Conservation (phyloP, 2,797 vertebrate genomes). For the Falco peregrinus region DNA sequence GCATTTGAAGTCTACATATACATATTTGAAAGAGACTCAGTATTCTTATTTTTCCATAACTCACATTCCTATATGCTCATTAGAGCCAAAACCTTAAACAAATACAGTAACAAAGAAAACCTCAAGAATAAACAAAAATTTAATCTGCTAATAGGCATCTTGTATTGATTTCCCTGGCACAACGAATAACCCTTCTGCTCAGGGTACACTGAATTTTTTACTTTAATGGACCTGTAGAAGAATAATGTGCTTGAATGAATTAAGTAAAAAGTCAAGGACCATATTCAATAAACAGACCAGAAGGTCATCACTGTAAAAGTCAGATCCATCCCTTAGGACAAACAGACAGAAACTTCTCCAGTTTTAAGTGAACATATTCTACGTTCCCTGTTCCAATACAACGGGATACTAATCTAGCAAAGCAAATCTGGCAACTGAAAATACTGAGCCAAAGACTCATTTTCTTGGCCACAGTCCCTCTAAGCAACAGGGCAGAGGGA, state of each 20-base stretch:
- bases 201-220: not conserved
- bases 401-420: not conserved
- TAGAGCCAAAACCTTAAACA: not conserved
- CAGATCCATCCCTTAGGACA: not conserved
- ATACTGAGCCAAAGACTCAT: not conserved
- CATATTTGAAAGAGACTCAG: not conserved
- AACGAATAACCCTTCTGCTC: not conserved
- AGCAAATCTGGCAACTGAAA: not conserved
- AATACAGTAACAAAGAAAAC: not conserved
- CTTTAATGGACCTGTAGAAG: not conserved
- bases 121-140: not conserved
- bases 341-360: not conserved
- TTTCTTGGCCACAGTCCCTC: not conserved
- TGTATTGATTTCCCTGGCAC: not conserved
- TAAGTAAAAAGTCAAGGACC: not conserved
- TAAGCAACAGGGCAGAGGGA: not conserved
- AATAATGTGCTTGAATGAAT: not conserved
- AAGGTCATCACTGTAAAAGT: not conserved
- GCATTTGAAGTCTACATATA: not conserved
- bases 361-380: not conserved
- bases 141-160: not conserved
- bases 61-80: not conserved
- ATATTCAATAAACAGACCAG: not conserved
- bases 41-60: not conserved
- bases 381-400: not conserved